phyloP scores from a whole-genome alignment of 2,113 vertebrate genomes.

The Amblyornis subalaris region DNA sequence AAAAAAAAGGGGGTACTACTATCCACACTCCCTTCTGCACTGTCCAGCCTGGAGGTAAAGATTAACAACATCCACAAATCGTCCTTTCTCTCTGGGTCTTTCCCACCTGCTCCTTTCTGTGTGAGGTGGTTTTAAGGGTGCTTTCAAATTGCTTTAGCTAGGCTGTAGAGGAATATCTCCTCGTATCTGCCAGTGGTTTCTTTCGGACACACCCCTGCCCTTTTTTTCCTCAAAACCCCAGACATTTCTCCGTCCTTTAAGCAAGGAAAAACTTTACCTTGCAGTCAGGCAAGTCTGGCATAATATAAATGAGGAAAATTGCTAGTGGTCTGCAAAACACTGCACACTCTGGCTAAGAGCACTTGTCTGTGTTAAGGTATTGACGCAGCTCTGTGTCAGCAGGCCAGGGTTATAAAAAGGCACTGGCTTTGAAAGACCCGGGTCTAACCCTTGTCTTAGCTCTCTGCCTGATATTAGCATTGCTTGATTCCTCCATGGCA shows the following conservation, averaged over 20 bases:
- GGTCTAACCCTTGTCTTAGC: neutral
- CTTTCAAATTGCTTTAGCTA: neutral
- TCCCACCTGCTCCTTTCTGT: neutral
- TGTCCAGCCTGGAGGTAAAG: neutral
- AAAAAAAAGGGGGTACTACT: neutral
- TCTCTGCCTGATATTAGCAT: neutral
- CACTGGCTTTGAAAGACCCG: neutral
- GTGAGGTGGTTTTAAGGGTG: neutral
- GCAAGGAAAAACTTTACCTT: neutral
- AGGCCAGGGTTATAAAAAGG: neutral
- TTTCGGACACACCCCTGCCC: neutral
- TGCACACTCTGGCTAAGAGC: neutral
- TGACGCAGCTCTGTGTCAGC: neutral
- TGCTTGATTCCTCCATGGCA: neutral
- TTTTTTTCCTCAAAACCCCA: neutral
- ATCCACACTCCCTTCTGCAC: neutral
- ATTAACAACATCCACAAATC: neutral
- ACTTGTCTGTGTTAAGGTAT: neutral
- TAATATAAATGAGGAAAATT: neutral
- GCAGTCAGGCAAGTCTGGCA: neutral
- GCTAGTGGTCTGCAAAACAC: neutral
- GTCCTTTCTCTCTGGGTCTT: neutral
- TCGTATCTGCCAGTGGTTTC: neutral
- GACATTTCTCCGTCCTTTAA: neutral
- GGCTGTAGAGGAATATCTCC: neutral